phyloP scores from a whole-genome alignment of 2,797 vertebrate genomes.

The Falco columbarius region DNA sequence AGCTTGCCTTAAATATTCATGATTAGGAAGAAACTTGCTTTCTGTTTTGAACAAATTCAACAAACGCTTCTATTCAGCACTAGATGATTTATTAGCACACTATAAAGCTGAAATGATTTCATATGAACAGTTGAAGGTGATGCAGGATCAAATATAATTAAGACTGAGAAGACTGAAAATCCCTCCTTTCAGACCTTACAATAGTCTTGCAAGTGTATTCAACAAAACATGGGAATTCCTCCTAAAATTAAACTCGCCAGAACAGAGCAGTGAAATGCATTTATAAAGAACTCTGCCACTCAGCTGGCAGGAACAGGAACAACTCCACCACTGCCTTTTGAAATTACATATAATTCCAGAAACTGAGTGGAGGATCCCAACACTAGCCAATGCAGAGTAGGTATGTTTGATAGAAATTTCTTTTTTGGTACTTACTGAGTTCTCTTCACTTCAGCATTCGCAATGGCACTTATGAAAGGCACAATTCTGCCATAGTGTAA shows the following conservation, averaged over 20 bases:
- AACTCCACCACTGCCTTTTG: neutral
- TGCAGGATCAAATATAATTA: neutral
- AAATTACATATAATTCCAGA: neutral
- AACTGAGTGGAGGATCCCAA: neutral
- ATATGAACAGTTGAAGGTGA: neutral
- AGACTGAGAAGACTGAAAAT: neutral
- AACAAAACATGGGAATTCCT: neutral
- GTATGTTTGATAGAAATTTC: neutral
- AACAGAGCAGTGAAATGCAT: neutral
- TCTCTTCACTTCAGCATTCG: conserved; percentile 93
- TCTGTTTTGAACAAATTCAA: neutral
- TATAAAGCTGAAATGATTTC: neutral
- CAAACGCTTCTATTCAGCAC: neutral
- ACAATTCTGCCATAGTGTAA: conserved; percentile 94
- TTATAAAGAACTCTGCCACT: neutral
- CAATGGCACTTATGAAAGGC: conserved; percentile 97
- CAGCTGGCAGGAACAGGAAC: neutral
- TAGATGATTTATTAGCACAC: neutral
- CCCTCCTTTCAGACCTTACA: neutral
- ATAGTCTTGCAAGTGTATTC: neutral
- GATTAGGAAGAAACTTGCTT: neutral
- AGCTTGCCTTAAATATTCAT: conserved; percentile 7
- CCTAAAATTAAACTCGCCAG: neutral
- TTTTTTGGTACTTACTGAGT: conserved; percentile 89
- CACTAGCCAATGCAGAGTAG: neutral